Conservation (phyloP, 2,888 invertebrate genomes). For the Chironomus tentans region DNA sequence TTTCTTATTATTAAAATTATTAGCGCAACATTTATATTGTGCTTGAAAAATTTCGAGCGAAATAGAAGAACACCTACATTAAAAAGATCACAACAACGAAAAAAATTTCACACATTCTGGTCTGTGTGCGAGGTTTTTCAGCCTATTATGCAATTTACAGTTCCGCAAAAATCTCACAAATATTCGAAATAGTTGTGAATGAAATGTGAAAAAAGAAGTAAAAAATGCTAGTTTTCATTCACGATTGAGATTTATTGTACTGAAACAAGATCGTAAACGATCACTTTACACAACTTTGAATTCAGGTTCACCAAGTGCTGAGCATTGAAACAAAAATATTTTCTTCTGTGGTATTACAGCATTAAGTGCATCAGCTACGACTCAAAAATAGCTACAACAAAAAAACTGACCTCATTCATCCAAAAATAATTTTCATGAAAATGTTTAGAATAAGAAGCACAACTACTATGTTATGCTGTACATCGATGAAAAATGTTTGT, state of each 20-base stretch:
- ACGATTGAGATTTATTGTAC: neutral
- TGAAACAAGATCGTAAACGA: neutral
- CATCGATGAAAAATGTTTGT: neutral
- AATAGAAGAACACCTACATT: neutral
- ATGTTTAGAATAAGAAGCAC: neutral
- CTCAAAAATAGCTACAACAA: conserved; percentile 10
- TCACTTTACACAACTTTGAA: neutral
- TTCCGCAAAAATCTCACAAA: neutral
- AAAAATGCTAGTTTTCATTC: conserved; percentile 2
- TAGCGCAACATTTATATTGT: too few species aligned
- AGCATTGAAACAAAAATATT: neutral
- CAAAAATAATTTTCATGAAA: conserved; percentile 8
- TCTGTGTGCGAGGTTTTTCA: too few species aligned
- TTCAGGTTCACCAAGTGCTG: conserved; percentile 11
- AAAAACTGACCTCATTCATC: conserved; percentile 25
- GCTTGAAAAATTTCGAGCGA: neutral
- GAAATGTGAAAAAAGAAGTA: neutral
- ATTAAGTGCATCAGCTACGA: conserved; percentile 8
- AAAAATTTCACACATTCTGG: too few species aligned
- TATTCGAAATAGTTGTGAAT: neutral
- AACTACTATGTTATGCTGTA: neutral
- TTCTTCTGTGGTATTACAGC: neutral
- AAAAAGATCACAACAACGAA: too few species aligned
- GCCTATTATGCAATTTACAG: neutral
- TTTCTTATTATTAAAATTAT: neutral